Conservation (phyloP, 2,888 invertebrate species). For the Phyllotreta striolata region DNA sequence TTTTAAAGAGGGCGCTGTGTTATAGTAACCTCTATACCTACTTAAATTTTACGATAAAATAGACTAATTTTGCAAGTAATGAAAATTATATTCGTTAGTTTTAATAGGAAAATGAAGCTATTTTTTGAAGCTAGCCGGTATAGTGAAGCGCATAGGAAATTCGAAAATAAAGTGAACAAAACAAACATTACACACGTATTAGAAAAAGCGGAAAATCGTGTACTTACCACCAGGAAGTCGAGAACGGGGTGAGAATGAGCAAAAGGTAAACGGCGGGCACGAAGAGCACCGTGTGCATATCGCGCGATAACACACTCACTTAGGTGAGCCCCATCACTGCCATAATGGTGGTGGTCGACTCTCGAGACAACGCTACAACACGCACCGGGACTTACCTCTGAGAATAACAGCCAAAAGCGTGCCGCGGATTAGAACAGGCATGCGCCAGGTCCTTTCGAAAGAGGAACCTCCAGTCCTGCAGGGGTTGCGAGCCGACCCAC, state of each 20-base stretch:
- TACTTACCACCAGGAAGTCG: slow-evolving; percentile 89
- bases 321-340: slow-evolving; percentile 60
- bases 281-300: slow-evolving; percentile 68
- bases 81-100: neutral
- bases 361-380: slow-evolving; percentile 26
- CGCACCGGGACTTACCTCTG: slow-evolving; percentile 26
- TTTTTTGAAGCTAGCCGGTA: too few species aligned
- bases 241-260: slow-evolving; percentile 83
- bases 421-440: slow-evolving; percentile 22
- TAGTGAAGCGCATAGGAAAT: too few species aligned
- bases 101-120: too few species aligned
- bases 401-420: slow-evolving; percentile 29
- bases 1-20: too few species aligned
- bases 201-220: slow-evolving; percentile 15
- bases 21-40: neutral
- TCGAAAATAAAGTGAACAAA: too few species aligned
- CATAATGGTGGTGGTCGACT: slow-evolving; percentile 44
- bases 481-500: slow-evolving; percentile 22
- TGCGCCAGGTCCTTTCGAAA: slow-evolving; percentile 33
- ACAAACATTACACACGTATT: too few species aligned
- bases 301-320: slow-evolving; percentile 58
- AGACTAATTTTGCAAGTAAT: slow-evolving; percentile 5
- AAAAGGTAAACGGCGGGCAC: slow-evolving; percentile 80
- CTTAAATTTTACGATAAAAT: neutral
- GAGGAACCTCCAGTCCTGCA: slow-evolving; percentile 31